Percentiles rank a stretch among this genome's conserved stretches.
phyloP scores from a whole-genome alignment of 2,113 vertebrate genomes.

The Callorhinus ursinus region DNA sequence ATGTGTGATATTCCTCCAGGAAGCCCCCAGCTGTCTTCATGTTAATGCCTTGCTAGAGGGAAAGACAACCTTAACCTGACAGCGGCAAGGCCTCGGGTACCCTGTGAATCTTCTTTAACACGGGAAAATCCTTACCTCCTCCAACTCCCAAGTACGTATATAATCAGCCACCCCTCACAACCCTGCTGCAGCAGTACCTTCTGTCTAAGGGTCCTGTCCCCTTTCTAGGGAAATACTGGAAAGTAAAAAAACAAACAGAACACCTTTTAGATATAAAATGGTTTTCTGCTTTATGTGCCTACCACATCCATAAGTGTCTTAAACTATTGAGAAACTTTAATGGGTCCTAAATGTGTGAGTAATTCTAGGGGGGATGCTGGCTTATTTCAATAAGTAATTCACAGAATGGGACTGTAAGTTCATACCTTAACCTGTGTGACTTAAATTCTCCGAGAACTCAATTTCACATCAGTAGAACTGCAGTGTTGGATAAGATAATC shows the following conservation, averaged over 20 bases:
- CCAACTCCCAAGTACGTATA: background rate
- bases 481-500: background rate
- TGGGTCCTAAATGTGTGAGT: background rate
- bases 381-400: background rate
- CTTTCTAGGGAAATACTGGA: background rate
- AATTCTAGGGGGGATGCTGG: background rate
- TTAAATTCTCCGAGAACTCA: slow-evolving; percentile 34
- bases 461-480: background rate
- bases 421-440: background rate
- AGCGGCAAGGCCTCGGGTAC: background rate
- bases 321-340: background rate
- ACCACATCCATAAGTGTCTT: background rate
- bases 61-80: background rate
- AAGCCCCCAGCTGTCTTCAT: background rate
- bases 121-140: background rate
- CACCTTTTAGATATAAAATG: background rate
- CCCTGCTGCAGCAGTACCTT: too few relatives aligned
- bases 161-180: background rate
- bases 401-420: background rate
- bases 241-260: background rate
- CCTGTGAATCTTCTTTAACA: background rate
- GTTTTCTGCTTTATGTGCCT: background rate
- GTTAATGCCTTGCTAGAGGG: background rate
- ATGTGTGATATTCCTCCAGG: background rate
- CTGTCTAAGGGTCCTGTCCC: too few relatives aligned